Percentiles rank a stretch among this genome's conserved stretches.
These are phyloP conservation scores for Catocala nupta DNA, from an alignment of 2,888 invertebrate genomes.

Conservation along the genomic window DNA sequence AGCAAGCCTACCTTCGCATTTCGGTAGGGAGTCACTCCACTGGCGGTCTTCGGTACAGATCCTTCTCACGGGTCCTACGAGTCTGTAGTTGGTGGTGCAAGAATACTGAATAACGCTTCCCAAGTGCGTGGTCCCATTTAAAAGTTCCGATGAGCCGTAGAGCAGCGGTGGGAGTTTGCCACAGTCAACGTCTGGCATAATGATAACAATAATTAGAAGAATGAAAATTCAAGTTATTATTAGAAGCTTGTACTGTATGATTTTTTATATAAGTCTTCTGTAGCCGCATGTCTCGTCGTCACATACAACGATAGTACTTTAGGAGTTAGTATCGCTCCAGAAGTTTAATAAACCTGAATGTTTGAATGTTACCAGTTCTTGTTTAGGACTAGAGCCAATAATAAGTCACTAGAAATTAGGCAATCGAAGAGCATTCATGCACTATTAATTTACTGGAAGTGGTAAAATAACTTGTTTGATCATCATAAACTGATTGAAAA, in stretches of 20 bases:
- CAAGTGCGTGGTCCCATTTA: conserved; percentile 93
- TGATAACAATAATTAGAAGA: background rate
- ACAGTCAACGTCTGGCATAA: conserved; percentile 92
- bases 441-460: too few species aligned
- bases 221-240: background rate
- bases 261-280: too few species aligned
- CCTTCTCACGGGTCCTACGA: conserved; percentile 91
- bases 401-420: too few species aligned
- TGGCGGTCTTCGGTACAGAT: conserved; percentile 91
- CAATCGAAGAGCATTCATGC: too few species aligned
- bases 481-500: too few species aligned
- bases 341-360: too few species aligned
- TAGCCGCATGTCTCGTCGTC: too few species aligned
- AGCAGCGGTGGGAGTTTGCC: conserved; percentile 93
- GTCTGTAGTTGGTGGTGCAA: conserved; percentile 92
- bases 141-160: conserved; percentile 92
- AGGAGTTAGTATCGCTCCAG: too few species aligned
- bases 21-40: conserved; percentile 95
- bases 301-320: too few species aligned
- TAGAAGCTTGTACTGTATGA: background rate
- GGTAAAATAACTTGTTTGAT: too few species aligned
- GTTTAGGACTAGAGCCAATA: too few species aligned
- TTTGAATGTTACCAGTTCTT: too few species aligned
- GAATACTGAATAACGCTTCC: conserved; percentile 93
- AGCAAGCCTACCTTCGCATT: conserved; percentile 91